Base-by-base conservation (phyloP, 2,888 invertebrate genomes). In the Nomada ruficornis region DNA sequence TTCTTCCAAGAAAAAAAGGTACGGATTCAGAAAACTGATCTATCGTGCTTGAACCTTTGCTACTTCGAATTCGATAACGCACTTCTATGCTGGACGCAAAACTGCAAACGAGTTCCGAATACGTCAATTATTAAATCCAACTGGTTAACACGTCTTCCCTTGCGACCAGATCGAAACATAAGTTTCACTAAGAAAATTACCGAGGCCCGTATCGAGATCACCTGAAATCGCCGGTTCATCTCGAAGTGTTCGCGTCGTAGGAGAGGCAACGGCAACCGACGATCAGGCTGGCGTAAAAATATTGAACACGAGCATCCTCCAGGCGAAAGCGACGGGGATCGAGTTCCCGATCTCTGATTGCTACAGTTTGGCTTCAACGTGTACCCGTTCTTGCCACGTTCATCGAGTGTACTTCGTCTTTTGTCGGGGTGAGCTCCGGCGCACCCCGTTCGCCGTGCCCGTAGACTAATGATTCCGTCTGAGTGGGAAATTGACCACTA, bases 401-500 rank as follows among this genome's bases (percentile, higher is more conserved):
- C 90, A 88, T 90, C 88, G 86, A 90, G 89, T 90, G 88, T 87
- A 89, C 89, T 90, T 88, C 86, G 36, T 85, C 80, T 67, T 52
- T 7, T 9, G 59, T 63, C 69, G 64, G 77, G 77, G 83, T 64
- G 81, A 65, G 86, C 76, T 67, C 77, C 79, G 81, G 84, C 80
- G 85, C 86, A 72, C 88, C 86, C 83, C 64, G 73, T 80, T 74
- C 77, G 52, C 75, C 74, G 77, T 86, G 71, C 63, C 85, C 86
- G 90, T 91, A 91, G 91, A 89, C 91, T 93, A 93, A 92, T 92
- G 92, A 92, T 92, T 92, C 90, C 86, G 92, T 93, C 93, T 93
- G 93, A 93, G 93, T 92, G 92, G 93, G 89, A 93, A 93, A 93
- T 93, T 93, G 93, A 93, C 92, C 92, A 91, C 90, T 91, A 89